phyloP scores from a whole-genome alignment of 2,113 vertebrate species.

The Neolamprologus variostigma region DNA sequence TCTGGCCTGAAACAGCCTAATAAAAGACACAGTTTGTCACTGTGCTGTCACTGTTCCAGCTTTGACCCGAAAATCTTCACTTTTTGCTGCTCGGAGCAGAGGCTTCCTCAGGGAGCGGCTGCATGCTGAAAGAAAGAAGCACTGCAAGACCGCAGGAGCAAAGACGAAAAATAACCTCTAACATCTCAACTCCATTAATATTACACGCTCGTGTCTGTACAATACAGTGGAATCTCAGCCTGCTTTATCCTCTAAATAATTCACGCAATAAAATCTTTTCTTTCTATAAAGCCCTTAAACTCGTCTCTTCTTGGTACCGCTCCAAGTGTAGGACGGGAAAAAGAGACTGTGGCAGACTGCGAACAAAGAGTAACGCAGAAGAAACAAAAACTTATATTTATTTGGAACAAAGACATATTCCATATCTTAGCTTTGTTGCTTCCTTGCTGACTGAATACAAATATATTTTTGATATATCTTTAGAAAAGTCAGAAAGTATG shows the following conservation, averaged over 20 bases:
- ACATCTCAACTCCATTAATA: constrained; percentile 61
- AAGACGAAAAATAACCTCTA: constrained; percentile 15
- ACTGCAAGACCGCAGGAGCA: not conserved
- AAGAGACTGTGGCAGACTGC: not conserved
- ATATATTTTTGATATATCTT: accelerated
- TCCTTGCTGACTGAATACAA: not conserved
- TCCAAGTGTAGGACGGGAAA: not conserved
- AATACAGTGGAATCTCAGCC: constrained; percentile 64
- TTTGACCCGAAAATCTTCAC: not conserved
- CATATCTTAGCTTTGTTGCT: accelerated
- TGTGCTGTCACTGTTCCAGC: not conserved
- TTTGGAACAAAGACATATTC: not conserved
- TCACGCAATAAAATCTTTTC: constrained; percentile 58
- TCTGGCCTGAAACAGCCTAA: not conserved
- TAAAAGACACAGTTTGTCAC: not conserved
- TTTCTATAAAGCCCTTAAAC: not conserved
- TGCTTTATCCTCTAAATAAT: constrained; percentile 58
- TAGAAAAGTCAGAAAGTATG: not conserved
- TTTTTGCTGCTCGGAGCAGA: not conserved
- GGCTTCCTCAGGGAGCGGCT: not conserved
- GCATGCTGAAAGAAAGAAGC: not conserved
- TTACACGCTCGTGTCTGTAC: constrained; percentile 48
- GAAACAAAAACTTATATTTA: not conserved
- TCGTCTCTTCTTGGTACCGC: not conserved
- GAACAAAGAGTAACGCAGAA: not conserved